Evolutionary conservation across 2,113 vertebrate species (phyloP).

Genomic region (Podarcis cretensis): DNA sequence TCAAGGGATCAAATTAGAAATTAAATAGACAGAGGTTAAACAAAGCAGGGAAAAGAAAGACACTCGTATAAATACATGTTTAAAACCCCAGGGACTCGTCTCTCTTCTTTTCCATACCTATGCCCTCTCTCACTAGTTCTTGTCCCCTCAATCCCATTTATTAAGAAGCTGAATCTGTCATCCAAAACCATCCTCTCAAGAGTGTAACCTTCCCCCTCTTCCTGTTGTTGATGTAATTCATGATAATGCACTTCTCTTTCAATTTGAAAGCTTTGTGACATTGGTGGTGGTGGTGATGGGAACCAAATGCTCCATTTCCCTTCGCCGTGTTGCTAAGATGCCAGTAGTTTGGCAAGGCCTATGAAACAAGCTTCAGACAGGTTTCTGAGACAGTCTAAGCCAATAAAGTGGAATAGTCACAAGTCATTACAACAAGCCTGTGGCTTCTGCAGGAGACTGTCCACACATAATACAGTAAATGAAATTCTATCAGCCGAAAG

Average conservation of each 20-base stretch:
- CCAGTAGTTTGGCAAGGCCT: background rate
- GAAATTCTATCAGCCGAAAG: slow-evolving; percentile 22
- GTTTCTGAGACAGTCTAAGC: slow-evolving; percentile 37
- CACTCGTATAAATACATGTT: background rate
- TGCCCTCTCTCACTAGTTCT: background rate
- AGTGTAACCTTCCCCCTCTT: background rate
- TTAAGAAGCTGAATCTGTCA: background rate
- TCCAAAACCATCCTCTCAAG: background rate
- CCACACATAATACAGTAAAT: background rate
- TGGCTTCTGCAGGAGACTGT: background rate
- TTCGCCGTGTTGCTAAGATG: background rate
- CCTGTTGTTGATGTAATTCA: background rate
- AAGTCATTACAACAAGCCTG: background rate
- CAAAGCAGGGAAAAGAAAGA: background rate
- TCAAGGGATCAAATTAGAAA: background rate
- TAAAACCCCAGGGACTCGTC: background rate
- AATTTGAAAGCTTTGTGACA: background rate
- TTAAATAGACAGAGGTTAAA: background rate
- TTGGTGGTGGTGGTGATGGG: background rate
- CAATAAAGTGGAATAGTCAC: slow-evolving; percentile 14
- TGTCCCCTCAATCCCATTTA: background rate
- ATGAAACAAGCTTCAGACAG: slow-evolving; percentile 39
- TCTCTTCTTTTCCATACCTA: background rate
- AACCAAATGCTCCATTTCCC: background rate
- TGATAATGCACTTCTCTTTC: background rate